Conservation (phyloP, 2,797 vertebrate genomes). For the Geotrypetes seraphini region DNA sequence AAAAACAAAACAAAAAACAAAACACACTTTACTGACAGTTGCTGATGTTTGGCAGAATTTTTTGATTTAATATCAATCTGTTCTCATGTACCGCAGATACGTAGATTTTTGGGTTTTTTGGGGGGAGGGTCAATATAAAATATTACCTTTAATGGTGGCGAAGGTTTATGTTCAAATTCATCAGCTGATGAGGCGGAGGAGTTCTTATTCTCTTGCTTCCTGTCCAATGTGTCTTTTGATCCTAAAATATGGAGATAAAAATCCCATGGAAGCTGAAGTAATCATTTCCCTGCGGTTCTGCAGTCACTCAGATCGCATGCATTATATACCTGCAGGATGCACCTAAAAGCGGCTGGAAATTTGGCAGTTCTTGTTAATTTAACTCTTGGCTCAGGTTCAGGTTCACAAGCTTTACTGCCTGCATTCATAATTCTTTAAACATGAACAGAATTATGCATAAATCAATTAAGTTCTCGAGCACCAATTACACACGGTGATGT, state of each 20-base stretch:
- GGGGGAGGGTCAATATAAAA: too few relatives aligned
- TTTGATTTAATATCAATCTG: too few relatives aligned
- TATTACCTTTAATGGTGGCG: constrained; percentile 48
- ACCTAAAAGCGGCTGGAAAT: constrained; percentile 40
- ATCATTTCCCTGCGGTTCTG: not conserved
- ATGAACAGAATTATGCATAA: constrained; percentile 17
- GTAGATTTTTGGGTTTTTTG: too few relatives aligned
- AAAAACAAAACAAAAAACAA: too few relatives aligned
- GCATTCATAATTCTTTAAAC: constrained; percentile 5
- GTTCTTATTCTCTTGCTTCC: constrained; percentile 20
- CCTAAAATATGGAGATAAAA: constrained; percentile 34
- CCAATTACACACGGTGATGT: constrained; percentile 8
- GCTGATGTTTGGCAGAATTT: too few relatives aligned
- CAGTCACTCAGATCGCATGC: not conserved
- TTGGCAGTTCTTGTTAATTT: constrained; percentile 35
- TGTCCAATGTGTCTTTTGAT: not conserved
- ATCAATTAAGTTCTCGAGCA: constrained; percentile 43
- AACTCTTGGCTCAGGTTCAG: constrained; percentile 25
- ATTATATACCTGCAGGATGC: constrained; percentile 40
- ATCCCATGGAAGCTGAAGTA: constrained; percentile 8
- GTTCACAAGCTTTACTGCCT: constrained; percentile 29
- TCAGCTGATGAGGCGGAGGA: constrained; percentile 55
- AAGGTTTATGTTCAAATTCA: constrained; percentile 33
- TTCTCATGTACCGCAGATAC: too few relatives aligned
- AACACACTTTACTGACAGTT: too few relatives aligned